Conservation (phyloP, 1,140 invertebrate species). For the Dreissena polymorpha region DNA sequence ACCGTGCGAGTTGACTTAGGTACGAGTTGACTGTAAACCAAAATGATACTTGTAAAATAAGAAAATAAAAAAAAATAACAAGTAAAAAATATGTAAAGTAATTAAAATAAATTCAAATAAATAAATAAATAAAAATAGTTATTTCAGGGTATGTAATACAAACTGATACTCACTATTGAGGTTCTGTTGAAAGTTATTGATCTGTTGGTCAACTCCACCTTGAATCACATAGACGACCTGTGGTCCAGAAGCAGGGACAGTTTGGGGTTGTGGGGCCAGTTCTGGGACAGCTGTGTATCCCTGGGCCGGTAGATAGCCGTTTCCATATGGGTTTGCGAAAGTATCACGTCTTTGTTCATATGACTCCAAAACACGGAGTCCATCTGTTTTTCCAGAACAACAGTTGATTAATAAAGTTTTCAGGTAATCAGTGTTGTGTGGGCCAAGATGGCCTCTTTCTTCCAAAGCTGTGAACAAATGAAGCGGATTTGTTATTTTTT, state of each 20-base stretch:
- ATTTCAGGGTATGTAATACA: no score
- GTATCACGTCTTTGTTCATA: slow-evolving; percentile 31
- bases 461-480: slow-evolving; percentile 65
- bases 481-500: slow-evolving; percentile 54
- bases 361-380: slow-evolving; percentile 53
- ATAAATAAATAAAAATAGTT: no score
- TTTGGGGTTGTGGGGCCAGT: no score
- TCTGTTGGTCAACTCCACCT: neutral
- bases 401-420: slow-evolving; percentile 54
- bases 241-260: neutral
- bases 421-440: slow-evolving; percentile 53
- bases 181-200: neutral
- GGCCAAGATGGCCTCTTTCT: slow-evolving; percentile 54
- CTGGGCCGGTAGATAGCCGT: neutral
- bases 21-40: no score
- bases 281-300: neutral
- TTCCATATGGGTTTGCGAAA: neutral
- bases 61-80: no score
- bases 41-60: no score
- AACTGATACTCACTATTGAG: no score
- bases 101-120: no score
- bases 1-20: no score
- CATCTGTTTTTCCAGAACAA: slow-evolving; percentile 59
- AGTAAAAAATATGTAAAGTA: no score
- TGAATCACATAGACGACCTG: slow-evolving; percentile 30